Percentiles rank a stretch among this genome's conserved stretches.
phyloP scores from a whole-genome alignment of 2,888 invertebrate genomes.

The Machimus atricapillus region DNA sequence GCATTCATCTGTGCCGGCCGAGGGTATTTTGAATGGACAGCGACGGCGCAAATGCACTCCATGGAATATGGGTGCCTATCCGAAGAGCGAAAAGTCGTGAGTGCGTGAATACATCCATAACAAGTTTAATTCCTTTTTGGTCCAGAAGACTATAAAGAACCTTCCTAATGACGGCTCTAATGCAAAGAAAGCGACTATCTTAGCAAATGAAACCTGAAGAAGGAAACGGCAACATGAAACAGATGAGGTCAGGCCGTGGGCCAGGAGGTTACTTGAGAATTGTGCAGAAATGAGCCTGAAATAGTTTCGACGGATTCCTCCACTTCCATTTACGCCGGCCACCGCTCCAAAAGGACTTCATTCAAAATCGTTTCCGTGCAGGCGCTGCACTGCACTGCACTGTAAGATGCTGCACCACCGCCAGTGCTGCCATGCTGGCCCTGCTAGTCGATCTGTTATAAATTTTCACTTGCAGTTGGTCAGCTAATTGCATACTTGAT shows the following conservation, averaged over 20 bases:
- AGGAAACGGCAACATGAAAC: constrained; percentile 44
- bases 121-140: constrained; percentile 46
- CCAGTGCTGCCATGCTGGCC: neutral
- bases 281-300: constrained; percentile 40
- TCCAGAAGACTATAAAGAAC: constrained; percentile 43
- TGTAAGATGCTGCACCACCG: neutral
- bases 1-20: constrained; percentile 19
- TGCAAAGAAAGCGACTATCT: constrained; percentile 40
- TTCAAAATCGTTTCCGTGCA: constrained; percentile 29
- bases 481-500: constrained; percentile 35
- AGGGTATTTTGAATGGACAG: constrained; percentile 23
- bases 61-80: constrained; percentile 24
- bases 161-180: constrained; percentile 44
- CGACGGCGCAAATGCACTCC: neutral
- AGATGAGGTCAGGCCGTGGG: constrained; percentile 43
- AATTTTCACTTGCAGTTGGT: constrained; percentile 37
- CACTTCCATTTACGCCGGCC: constrained; percentile 32
- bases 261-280: constrained; percentile 30
- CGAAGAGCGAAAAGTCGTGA: constrained; percentile 44
- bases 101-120: constrained; percentile 46
- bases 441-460: constrained; percentile 4
- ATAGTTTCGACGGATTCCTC: constrained; percentile 31
- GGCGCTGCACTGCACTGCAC: no score
- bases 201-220: constrained; percentile 39
- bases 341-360: constrained; percentile 37